phyloP scores from a whole-genome alignment of 2,888 invertebrate genomes.

The Eupsilia transversa region DNA sequence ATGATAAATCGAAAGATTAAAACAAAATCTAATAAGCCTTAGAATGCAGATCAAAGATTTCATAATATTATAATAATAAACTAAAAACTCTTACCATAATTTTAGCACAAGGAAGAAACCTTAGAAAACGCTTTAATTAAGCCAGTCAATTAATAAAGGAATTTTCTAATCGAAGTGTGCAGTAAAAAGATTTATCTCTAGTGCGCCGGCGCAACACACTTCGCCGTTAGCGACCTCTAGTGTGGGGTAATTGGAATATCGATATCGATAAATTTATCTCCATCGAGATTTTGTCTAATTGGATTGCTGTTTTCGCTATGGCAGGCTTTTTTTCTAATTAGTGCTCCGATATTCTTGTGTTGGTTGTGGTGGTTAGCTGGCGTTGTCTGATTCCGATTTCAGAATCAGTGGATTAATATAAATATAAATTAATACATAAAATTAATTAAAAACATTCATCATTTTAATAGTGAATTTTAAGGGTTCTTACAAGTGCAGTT shows the following conservation, averaged over 20 bases:
- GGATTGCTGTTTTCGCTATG: slow-evolving; percentile 53
- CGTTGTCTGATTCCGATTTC: slow-evolving; percentile 24
- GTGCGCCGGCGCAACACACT: slow-evolving; percentile 70
- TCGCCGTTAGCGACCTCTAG: slow-evolving; percentile 76
- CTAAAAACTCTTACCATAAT: slow-evolving; percentile 46
- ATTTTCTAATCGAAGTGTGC: slow-evolving; percentile 88
- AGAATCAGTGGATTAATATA: slow-evolving; percentile 2
- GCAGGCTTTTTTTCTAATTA: slow-evolving; percentile 56
- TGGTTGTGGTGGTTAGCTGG: background rate
- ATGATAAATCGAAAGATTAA: slow-evolving; percentile 11
- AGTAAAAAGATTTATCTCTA: slow-evolving; percentile 88
- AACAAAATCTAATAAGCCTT: slow-evolving; percentile 7
- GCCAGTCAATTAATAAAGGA: slow-evolving; percentile 86
- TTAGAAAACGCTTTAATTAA: slow-evolving; percentile 83
- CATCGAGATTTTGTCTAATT: slow-evolving; percentile 61
- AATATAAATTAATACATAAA: no score
- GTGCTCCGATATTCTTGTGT: slow-evolving; percentile 2
- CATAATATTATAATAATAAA: slow-evolving; percentile 16
- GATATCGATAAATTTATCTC: slow-evolving; percentile 68
- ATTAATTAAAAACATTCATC: background rate
- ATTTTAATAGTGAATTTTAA: background rate
- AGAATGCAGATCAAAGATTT: slow-evolving; percentile 11
- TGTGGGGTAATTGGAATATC: slow-evolving; percentile 80
- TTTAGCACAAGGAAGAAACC: slow-evolving; percentile 66
- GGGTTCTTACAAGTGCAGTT: background rate